phyloP scores from a whole-genome alignment of 1,140 invertebrate species.

The Nephotettix cincticeps region DNA sequence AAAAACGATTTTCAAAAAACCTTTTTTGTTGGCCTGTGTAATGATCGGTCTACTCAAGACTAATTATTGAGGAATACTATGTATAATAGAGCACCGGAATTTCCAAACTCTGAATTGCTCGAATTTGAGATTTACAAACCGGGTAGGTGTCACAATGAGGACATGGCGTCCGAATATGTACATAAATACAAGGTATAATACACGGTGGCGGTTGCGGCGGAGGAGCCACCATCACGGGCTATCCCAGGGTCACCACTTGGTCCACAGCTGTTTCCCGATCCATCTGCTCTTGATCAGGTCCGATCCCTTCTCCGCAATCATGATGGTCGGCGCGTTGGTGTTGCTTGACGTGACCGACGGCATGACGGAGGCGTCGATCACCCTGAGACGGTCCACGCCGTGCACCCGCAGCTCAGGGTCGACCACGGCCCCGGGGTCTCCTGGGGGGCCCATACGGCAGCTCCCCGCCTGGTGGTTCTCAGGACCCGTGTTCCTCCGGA shows the following conservation, averaged over 20 bases:
- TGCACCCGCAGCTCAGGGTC: slow-evolving; percentile 66
- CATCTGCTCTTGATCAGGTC: slow-evolving; percentile 74
- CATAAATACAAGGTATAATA: too few species aligned
- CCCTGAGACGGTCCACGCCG: slow-evolving; percentile 66
- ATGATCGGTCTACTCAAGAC: too few species aligned
- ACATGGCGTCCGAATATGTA: too few species aligned
- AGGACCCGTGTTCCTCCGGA: slow-evolving; percentile 69
- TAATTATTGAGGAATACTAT: too few species aligned
- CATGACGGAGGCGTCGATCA: slow-evolving; percentile 81
- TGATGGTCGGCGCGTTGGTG: slow-evolving; percentile 77
- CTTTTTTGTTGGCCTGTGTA: too few species aligned
- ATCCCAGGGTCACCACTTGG: slow-evolving; percentile 41
- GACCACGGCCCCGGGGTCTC: slow-evolving; percentile 68
- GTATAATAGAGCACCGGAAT: too few species aligned
- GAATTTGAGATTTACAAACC: too few species aligned
- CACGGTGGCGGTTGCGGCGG: too few species aligned
- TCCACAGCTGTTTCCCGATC: slow-evolving; percentile 46
- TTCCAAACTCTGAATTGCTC: too few species aligned
- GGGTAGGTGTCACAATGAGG: too few species aligned
- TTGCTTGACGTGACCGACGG: slow-evolving; percentile 73
- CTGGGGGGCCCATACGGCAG: slow-evolving; percentile 73
- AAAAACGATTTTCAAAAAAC: too few species aligned
- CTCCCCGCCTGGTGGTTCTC: slow-evolving; percentile 85
- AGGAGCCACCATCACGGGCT: too few species aligned
- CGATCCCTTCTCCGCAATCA: slow-evolving; percentile 80